These are phyloP conservation scores for Orius laevigatus DNA, from an alignment of 1,140 invertebrate species.

Conservation along the genomic window DNA sequence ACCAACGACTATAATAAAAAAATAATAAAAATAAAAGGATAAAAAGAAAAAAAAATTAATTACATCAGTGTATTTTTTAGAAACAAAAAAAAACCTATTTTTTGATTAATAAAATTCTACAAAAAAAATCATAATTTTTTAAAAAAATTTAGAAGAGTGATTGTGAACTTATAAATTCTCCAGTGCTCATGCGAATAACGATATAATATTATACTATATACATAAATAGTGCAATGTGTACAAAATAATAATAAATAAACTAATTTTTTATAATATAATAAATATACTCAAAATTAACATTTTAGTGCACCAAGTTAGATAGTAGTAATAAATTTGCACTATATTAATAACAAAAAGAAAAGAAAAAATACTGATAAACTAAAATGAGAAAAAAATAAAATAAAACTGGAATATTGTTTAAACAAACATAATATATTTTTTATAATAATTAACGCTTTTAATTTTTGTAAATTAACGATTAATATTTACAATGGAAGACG, in stretches of 20 bases:
- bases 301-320: slow-evolving; percentile 2
- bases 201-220: slow-evolving; percentile 21
- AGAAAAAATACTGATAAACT: slow-evolving; percentile 1
- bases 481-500: neutral
- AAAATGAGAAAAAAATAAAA: neutral
- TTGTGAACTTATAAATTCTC: slow-evolving; percentile 11
- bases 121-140: slow-evolving; percentile 17
- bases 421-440: slow-evolving; percentile 1
- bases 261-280: slow-evolving; percentile 6
- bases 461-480: neutral
- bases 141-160: neutral
- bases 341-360: slow-evolving; percentile 1
- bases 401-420: slow-evolving; percentile 1
- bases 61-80: neutral
- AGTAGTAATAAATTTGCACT: slow-evolving; percentile 5
- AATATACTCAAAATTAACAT: slow-evolving; percentile 7
- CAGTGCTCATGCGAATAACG: slow-evolving; percentile 22
- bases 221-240: slow-evolving; percentile 2
- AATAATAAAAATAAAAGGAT: slow-evolving; percentile 5
- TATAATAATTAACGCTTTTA: slow-evolving; percentile 4
- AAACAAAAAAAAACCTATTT: slow-evolving; percentile 15
- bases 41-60: neutral
- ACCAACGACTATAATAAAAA: slow-evolving; percentile 19
- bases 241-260: slow-evolving; percentile 22
- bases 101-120: slow-evolving; percentile 19